Base-by-base conservation (phyloP, 23 tunicate genomes). In the Styela clava region DNA sequence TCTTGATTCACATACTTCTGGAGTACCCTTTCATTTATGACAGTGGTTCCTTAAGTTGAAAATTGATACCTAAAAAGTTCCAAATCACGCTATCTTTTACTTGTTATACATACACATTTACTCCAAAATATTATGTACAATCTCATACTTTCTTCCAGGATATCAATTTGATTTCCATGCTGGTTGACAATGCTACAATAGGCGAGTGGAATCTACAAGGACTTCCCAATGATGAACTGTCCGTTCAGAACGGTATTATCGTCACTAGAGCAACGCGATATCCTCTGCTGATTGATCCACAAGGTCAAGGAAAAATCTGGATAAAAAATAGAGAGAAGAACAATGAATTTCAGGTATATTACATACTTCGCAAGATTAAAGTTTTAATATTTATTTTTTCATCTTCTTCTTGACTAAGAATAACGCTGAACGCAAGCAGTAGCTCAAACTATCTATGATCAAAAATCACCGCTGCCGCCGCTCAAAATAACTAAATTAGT, bases 301-400 rank as follows among this genome's bases (percentile, higher is more conserved):
- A 95, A 74, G 99, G 99, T 16, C 99, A 95, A 74, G 99, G 99
- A 31, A 95, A 95, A 72, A 95, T 95, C 22, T 95, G 99, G 99
- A 78, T 83, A 26, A 69, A 78, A 18, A 95, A 86, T 74, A 86
- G 94, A 62, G 99, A 95, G 68, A 95, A 89, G 52, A 81, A 74
- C 19, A 86, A 95, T 65, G 96, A 95, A 34, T 81, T 95, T 2
- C 98, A 93, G 91, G 97, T 92, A n/a, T 22, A 67, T 22, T 25
- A 20, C 24, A n/a, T 25, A n/a, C n/a, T n/a, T n/a, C n/a, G n/a
- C n/a, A 61, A 22, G 0, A n/a, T 21, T 61, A 61, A 21, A 21
- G 21, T 0, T 61, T 0, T 61, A 61, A 61, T 61, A 21, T n/a
- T 61, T 61, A 61, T 61, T n/a, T 61, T 0, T 61, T 61, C 0